Conservation (phyloP, 2,113 vertebrate species). For the Sinosuthora webbiana region DNA sequence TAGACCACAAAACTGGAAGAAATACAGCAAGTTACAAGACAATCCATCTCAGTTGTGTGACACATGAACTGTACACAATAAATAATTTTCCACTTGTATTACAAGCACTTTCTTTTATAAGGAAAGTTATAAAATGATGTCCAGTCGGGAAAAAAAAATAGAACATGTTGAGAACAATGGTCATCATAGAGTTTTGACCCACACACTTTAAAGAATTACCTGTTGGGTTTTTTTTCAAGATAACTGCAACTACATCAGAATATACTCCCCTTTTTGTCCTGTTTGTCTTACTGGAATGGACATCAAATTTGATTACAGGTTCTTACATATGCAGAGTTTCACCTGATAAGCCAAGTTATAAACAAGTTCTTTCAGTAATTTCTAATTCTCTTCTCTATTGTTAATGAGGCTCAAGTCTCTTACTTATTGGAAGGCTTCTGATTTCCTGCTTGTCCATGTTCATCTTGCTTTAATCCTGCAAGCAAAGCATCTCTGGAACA, state of each 20-base stretch:
- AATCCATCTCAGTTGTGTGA: background rate
- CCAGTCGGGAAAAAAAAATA: background rate
- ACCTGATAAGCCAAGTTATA: background rate
- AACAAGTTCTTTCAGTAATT: background rate
- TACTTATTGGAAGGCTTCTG: slow-evolving; percentile 90
- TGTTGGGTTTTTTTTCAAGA: background rate
- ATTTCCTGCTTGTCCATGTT: slow-evolving; percentile 88
- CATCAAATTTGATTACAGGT: background rate
- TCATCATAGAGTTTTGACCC: background rate
- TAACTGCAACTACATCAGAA: background rate
- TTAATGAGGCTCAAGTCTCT: slow-evolving; percentile 34
- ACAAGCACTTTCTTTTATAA: background rate
- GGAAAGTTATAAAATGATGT: background rate
- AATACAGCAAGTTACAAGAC: background rate
- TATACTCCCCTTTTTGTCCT: background rate
- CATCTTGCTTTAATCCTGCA: slow-evolving; percentile 93
- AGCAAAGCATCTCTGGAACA: slow-evolving; percentile 97
- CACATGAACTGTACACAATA: background rate
- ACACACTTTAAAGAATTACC: background rate
- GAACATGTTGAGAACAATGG: background rate
- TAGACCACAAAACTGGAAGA: background rate
- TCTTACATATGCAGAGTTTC: background rate
- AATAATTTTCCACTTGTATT: background rate
- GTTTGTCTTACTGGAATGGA: background rate
- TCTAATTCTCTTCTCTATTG: background rate